Percentiles rank a stretch among this genome's conserved stretches.
Conservation (phyloP, 1,140 invertebrate genomes). For the Cataglyphis hispanica region DNA sequence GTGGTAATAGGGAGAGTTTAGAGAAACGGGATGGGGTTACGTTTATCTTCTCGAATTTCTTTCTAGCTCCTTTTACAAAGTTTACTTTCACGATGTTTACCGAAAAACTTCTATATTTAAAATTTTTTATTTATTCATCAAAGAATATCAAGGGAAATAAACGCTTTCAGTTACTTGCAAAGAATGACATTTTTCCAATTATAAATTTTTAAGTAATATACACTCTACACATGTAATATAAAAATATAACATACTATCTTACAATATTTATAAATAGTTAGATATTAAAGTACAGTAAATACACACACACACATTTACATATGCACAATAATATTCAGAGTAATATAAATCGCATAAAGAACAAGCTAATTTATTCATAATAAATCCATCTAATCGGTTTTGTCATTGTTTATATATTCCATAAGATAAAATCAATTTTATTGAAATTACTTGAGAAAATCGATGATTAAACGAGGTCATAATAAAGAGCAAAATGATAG, state of each 20-base stretch:
- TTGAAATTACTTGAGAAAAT: background rate
- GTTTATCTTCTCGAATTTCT: conserved; percentile 46
- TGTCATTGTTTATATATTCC: background rate
- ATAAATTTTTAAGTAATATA: background rate
- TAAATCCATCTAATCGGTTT: background rate
- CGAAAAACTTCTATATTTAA: conserved; percentile 23
- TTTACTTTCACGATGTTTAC: conserved; percentile 45
- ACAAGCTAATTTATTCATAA: background rate
- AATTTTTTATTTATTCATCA: conserved; percentile 29
- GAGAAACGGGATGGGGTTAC: conserved; percentile 27
- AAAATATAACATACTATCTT: background rate
- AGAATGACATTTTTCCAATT: conserved; percentile 2
- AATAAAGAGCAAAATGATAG: conserved; percentile 27
- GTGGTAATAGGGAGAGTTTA: conserved; percentile 24
- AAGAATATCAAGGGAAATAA: background rate
- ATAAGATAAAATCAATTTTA: conserved; percentile 1
- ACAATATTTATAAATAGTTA: background rate
- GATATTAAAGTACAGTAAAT: background rate
- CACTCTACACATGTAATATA: background rate
- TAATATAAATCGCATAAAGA: background rate
- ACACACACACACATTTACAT: background rate
- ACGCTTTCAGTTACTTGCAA: background rate
- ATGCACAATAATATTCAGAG: background rate
- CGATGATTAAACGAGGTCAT: conserved; percentile 8
- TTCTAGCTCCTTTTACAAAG: conserved; percentile 14